phyloP scores from a whole-genome alignment of 2,888 invertebrate genomes.

The Pterobdella sp. region DNA sequence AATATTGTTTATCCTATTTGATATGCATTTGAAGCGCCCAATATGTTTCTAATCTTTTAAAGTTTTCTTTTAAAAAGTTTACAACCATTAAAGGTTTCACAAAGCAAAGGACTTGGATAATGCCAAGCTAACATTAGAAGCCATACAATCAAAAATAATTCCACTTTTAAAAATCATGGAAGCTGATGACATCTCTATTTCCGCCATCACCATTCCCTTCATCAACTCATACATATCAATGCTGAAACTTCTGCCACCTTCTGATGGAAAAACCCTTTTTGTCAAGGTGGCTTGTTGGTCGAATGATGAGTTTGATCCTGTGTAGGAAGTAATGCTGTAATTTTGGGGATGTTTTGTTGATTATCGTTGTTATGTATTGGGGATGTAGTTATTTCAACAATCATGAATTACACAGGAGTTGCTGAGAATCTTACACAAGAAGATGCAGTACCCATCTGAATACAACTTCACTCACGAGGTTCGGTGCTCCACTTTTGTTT shows the following conservation, averaged over 20 bases:
- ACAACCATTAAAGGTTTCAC: no score
- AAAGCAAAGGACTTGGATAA: constrained; percentile 43
- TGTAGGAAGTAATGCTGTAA: no score
- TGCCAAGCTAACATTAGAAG: constrained; percentile 41
- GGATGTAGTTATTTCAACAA: neutral
- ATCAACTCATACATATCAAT: constrained; percentile 53
- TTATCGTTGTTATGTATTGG: neutral
- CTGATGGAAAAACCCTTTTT: constrained; percentile 20
- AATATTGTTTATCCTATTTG: no score
- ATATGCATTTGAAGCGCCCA: no score
- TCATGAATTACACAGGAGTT: constrained; percentile 44
- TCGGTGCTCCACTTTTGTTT: constrained; percentile 28
- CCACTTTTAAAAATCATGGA: constrained; percentile 53
- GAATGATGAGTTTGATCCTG: neutral
- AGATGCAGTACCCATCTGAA: constrained; percentile 54
- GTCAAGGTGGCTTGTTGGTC: constrained; percentile 30
- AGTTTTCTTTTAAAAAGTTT: no score
- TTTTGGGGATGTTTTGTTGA: neutral
- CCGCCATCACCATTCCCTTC: constrained; percentile 53
- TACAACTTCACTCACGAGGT: constrained; percentile 55
- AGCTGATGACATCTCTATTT: constrained; percentile 56
- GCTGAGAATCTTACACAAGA: constrained; percentile 53
- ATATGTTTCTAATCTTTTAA: no score
- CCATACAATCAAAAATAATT: constrained; percentile 53
- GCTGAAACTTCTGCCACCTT: constrained; percentile 49